Evolutionary conservation across 2,797 vertebrate genomes (phyloP).

Genomic region (Rhinoraja longicauda): DNA sequence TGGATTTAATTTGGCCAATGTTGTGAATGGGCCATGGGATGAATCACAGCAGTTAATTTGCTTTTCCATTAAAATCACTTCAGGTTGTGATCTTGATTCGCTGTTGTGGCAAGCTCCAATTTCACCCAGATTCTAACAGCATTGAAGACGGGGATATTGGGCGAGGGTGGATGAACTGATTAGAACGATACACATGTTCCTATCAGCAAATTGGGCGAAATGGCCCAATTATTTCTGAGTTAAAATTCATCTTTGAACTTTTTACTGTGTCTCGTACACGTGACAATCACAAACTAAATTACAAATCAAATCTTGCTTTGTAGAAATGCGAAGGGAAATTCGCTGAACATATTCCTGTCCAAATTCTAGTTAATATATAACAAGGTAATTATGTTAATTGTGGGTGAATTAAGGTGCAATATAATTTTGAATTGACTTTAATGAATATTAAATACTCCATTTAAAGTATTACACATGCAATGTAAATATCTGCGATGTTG

Average conservation of each 20-base stretch:
- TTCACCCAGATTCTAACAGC: background rate
- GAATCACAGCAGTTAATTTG: background rate
- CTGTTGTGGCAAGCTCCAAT: background rate
- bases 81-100: background rate
- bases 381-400: background rate
- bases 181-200: too few relatives aligned
- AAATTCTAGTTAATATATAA: background rate
- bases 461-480: background rate
- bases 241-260: background rate
- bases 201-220: background rate
- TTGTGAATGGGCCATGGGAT: background rate
- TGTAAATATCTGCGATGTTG: background rate
- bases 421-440: background rate
- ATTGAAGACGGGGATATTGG: background rate
- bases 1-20: background rate
- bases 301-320: background rate
- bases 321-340: background rate
- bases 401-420: too few relatives aligned
- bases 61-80: background rate
- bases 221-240: background rate
- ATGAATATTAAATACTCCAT: background rate
- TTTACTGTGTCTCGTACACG: too few relatives aligned
- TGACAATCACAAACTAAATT: too few relatives aligned
- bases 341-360: background rate
- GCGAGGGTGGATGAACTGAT: background rate